A percentile compares a stretch with the other conserved stretches of the same genome.
These are phyloP conservation scores for Lutraria lutraria DNA, from an alignment of 2,888 invertebrate genomes.

Conservation along the genomic window DNA sequence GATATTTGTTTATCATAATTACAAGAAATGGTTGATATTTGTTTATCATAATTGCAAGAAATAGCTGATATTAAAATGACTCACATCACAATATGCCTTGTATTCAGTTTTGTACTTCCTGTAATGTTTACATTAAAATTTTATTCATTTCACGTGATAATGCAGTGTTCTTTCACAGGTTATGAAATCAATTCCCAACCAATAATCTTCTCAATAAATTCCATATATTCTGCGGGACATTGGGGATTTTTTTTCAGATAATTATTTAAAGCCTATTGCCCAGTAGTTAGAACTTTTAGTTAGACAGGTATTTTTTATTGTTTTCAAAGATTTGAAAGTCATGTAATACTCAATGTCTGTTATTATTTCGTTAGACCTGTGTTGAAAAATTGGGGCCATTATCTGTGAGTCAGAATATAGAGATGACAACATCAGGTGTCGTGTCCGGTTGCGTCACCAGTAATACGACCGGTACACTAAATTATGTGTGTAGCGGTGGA, in stretches of 20 bases:
- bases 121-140: background rate
- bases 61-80: too few relatives aligned
- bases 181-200: background rate
- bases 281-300: background rate
- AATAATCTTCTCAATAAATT: background rate
- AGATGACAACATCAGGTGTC: slow-evolving; percentile 88
- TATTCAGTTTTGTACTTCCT: background rate
- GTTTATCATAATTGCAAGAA: too few relatives aligned
- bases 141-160: background rate
- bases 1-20: too few relatives aligned
- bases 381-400: slow-evolving; percentile 91
- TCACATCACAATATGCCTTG: background rate
- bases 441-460: slow-evolving; percentile 78
- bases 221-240: background rate
- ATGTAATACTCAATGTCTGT: background rate
- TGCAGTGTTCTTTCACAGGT: slow-evolving; percentile 4
- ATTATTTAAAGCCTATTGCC: background rate
- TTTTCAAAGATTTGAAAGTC: background rate
- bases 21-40: too few relatives aligned
- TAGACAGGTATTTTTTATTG: background rate
- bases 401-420: slow-evolving; percentile 92
- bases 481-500: slow-evolving; percentile 77
- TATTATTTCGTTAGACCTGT: slow-evolving; percentile 89
- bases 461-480: slow-evolving; percentile 2
- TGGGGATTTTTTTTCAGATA: background rate